Base-by-base conservation (phyloP, 2,113 vertebrate species). In the Poeciliopsis retropinna region DNA sequence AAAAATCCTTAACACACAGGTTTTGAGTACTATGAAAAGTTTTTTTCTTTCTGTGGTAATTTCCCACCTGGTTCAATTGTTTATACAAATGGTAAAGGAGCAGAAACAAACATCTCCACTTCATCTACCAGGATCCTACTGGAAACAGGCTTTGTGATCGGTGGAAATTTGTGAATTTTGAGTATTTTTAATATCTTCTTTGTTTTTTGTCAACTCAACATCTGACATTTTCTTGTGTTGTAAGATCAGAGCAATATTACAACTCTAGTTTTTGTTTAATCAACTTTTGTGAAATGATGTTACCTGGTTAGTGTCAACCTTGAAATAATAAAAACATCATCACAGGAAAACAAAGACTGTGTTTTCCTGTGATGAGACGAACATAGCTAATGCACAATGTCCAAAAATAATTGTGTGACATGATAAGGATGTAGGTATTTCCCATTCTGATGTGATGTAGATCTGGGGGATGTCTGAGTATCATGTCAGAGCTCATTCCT, bases 401-500 rank as follows among this genome's bases (percentile, higher is more conserved):
- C 39, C 14, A 41, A 41, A 41, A 15, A 41, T 41, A 14, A 15
- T 9, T 3, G 4, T 19, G 19, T 25, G 47, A 37, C 34, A 0
- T 51, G 17, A 22, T 1, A 54, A 10, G 5, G 8, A 57, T n/a
- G 25, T n/a, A n/a, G 51, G 51, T n/a, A 19, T 65, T 34, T 37
- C 29, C 13, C 19, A 2, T 25, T 65, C 9, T 65, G 22, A 5
- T 12, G 19, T 37, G 22, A 37, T 65, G 63, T 37, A 25, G 51
- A 54, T 54, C 9, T 64, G 63, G 2, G 19, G 31, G 63, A 62
- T 28, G 60, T 72, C 28, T 19, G 54, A 63, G 34, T 78, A 54
- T 74, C 76, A 62, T 34, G 79, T 80, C 41, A 66, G 76, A 64
- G 67, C 61, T 67, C 71, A 41, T 75, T 64, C 57, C 72, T 76